Conservation (phyloP, 2,113 vertebrate species). For the Austrofundulus limnaeus region DNA sequence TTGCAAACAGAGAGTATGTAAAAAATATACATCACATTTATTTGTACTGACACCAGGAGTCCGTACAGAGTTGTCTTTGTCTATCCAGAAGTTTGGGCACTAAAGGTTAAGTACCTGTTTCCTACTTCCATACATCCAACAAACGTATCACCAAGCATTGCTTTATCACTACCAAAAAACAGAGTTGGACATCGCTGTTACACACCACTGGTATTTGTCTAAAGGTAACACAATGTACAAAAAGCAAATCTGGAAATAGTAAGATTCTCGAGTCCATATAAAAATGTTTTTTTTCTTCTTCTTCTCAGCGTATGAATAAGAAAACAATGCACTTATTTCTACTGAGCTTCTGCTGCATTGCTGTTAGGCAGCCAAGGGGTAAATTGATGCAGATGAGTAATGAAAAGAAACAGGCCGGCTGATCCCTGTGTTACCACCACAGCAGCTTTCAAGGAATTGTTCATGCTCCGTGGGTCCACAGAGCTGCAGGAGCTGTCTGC, state of each 20-base stretch:
- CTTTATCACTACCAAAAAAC: constrained; percentile 68
- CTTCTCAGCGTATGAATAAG: constrained; percentile 67
- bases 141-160: constrained; percentile 66
- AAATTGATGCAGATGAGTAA: constrained; percentile 69
- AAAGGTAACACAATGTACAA: constrained; percentile 84
- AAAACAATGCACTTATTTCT: constrained; percentile 82
- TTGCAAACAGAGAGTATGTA: constrained; percentile 50
- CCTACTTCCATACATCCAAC: constrained; percentile 64
- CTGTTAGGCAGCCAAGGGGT: constrained; percentile 72
- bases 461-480: constrained; percentile 47
- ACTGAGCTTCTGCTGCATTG: constrained; percentile 72
- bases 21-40: constrained; percentile 87
- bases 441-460: constrained; percentile 60
- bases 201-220: constrained; percentile 75
- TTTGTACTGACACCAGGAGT: constrained; percentile 76
- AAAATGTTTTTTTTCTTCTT: constrained; percentile 58
- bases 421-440: constrained; percentile 61
- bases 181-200: constrained; percentile 72
- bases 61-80: constrained; percentile 72
- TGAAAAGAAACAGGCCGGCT: constrained; percentile 64
- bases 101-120: constrained; percentile 55
- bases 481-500: constrained; percentile 48
- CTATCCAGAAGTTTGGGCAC: constrained; percentile 68
- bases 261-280: constrained; percentile 78
- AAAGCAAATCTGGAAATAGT: constrained; percentile 81